Base-by-base conservation (phyloP, 2,888 invertebrate species). In the Hydrotaea cyrtoneurina region DNA sequence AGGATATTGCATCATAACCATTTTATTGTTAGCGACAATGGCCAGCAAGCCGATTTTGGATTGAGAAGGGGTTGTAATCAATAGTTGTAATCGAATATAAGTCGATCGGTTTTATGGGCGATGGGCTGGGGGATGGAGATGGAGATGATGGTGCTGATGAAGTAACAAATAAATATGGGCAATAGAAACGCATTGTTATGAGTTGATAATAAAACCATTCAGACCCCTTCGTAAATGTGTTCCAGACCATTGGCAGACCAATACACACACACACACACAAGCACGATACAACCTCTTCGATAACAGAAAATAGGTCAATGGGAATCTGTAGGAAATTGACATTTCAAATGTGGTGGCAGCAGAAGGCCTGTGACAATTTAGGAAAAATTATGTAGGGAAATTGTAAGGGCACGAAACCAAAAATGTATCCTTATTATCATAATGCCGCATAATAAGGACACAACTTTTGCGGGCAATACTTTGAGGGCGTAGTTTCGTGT, bases 81-180 rank as follows among this genome's bases (percentile, higher is more conserved):
- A 64, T 36, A 17, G 64, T 36, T n/a, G 17, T 36, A 64, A 64
- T 36, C 64, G 64, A 64, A 64, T 64, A 17, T 36, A 39, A 64
- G 7, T 13, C 17, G n/a, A 64, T 64, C 36, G 17, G 15, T 3
- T 64, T 64, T 64, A 36, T 64, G 7, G 36, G 8, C n/a, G 31
- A 64, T 26, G 39, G 39, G 3, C 4, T 3, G 3, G 36, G 36
- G 3, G 36, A 8, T 39, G 39, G 39, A 4, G 17, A 4, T 64
- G 2, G 36, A 0, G 26, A 8, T 21, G 59, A 31, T 11, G 59
- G 15, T 59, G 21, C 5, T 26, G 59, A 26, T 59, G 59, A 26
- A 2, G 31, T 31, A n/a, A 13, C 26, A 26, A 59, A 13, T 23
- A 26, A 13, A 13, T 59, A 26, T 59, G 31, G 26, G 15, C 13